Conservation (phyloP, 2,113 vertebrate species). For the Psittacara wagleri region DNA sequence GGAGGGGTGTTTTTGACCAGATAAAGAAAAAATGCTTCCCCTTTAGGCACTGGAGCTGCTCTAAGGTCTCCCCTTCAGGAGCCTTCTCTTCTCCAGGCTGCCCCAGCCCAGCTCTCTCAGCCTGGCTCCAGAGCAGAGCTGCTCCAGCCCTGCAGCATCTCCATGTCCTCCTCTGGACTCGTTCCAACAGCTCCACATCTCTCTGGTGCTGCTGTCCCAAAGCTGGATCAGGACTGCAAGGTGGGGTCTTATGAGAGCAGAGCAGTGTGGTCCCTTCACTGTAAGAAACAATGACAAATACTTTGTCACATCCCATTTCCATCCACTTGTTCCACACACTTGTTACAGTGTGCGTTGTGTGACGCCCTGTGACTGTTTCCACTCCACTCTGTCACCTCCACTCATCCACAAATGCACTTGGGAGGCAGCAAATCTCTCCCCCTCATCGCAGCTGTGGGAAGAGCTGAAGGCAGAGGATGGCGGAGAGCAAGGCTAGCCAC, state of each 20-base stretch:
- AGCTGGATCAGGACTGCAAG: not conserved
- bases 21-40: not conserved
- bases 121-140: not conserved
- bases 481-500: not conserved
- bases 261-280: not conserved
- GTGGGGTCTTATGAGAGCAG: not conserved
- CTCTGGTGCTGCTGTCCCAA: not conserved
- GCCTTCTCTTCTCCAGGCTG: not conserved
- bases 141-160: not conserved
- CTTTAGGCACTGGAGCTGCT: not conserved
- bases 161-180: not conserved
- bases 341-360: too few species aligned
- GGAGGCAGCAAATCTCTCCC: not conserved
- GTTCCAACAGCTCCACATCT: not conserved
- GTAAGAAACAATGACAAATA: accelerated
- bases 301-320: not conserved
- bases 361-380: not conserved
- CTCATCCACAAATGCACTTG: not conserved
- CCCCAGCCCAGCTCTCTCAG: not conserved
- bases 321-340: too few species aligned
- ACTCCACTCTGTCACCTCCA: not conserved
- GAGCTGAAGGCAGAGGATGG: not conserved
- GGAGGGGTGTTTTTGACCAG: not conserved
- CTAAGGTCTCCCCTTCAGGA: not conserved
- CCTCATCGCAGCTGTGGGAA: not conserved